These are phyloP conservation scores for Drosophila sturtevanti DNA, from an alignment of 1,140 invertebrate species.

Conservation along the genomic window DNA sequence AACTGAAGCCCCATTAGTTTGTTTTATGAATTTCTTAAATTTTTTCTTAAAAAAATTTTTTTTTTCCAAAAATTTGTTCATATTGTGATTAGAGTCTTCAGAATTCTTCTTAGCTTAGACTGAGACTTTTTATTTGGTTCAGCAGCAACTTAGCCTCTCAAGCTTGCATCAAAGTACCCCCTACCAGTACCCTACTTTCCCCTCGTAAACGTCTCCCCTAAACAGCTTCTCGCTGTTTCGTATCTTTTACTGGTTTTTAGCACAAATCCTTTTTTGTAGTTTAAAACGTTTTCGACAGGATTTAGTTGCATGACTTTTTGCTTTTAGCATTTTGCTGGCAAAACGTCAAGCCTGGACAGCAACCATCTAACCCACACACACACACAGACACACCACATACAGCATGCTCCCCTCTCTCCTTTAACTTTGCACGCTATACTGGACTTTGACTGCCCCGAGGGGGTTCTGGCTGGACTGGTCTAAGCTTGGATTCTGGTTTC, in stretches of 20 bases:
- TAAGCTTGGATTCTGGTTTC: slow-evolving; percentile 44
- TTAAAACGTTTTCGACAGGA: slow-evolving; percentile 79
- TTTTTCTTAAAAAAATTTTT: neutral
- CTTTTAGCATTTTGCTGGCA: slow-evolving; percentile 70
- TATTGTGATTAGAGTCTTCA: neutral
- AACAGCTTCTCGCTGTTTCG: slow-evolving; percentile 26
- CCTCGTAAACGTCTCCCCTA: neutral
- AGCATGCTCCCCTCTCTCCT: neutral
- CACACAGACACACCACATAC: neutral
- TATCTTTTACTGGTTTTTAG: slow-evolving; percentile 67
- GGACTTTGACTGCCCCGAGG: slow-evolving; percentile 39
- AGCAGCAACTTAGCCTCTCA: slow-evolving; percentile 7
- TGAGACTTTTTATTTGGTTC: slow-evolving; percentile 24
- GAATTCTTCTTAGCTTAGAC: slow-evolving; percentile 24
- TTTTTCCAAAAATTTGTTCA: neutral
- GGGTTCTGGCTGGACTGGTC: slow-evolving; percentile 30
- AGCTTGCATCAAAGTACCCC: slow-evolving; percentile 29
- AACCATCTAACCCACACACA: neutral
- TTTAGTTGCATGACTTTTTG: slow-evolving; percentile 80
- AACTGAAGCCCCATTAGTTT: neutral
- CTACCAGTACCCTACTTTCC: neutral
- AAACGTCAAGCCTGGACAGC: slow-evolving; percentile 50
- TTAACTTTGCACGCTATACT: slow-evolving; percentile 1
- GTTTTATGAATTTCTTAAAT: no score
- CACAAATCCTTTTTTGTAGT: slow-evolving; percentile 77